phyloP scores from a whole-genome alignment of 2,113 vertebrate species.

The Odontesthes bonariensis region DNA sequence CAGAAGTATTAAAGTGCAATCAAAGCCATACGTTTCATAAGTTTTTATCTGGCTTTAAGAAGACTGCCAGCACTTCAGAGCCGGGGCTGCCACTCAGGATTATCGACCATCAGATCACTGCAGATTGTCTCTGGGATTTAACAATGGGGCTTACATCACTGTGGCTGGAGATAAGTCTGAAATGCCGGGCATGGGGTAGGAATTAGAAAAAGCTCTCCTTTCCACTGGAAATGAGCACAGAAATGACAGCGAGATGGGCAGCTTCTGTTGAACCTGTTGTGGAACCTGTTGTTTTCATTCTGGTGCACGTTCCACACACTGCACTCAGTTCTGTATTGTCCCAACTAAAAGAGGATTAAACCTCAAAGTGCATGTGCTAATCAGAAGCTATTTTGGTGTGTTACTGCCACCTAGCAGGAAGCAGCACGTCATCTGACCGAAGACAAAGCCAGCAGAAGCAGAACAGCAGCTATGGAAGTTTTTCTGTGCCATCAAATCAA shows the following conservation, averaged over 20 bases:
- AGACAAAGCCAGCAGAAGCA: too few relatives aligned
- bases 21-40: too few relatives aligned
- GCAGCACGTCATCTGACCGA: too few relatives aligned
- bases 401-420: too few relatives aligned
- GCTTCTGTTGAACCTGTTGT: neutral
- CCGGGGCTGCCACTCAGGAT: constrained; percentile 17
- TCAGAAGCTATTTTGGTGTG: too few relatives aligned
- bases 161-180: constrained; percentile 3
- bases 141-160: constrained; percentile 17
- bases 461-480: too few relatives aligned
- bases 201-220: neutral
- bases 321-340: too few relatives aligned
- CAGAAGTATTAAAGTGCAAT: neutral
- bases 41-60: constrained; percentile 6
- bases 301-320: too few relatives aligned
- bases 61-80: neutral
- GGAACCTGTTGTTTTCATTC: neutral
- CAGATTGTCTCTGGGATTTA: constrained; percentile 9
- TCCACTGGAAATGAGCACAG: too few relatives aligned
- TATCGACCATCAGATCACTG: constrained; percentile 39
- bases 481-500: too few relatives aligned
- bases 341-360: too few relatives aligned
- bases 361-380: too few relatives aligned
- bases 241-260: neutral
- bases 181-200: neutral